Conservation (phyloP, 2,888 invertebrate species). For the Clunio marinus region DNA sequence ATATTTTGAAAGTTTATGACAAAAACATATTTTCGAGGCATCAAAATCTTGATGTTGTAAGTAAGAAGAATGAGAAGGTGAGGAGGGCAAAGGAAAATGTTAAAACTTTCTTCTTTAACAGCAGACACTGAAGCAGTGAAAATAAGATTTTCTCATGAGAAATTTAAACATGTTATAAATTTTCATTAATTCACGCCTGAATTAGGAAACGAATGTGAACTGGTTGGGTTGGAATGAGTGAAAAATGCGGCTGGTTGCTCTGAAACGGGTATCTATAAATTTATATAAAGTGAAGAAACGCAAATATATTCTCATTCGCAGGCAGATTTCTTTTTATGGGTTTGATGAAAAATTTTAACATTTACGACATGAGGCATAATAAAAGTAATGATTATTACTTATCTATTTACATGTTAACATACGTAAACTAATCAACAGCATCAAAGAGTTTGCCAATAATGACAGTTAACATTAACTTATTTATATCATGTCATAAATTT, state of each 20-base stretch:
- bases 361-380: too few species aligned
- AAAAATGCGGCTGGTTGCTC: not conserved
- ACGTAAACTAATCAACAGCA: too few species aligned
- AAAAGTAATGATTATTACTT: not conserved
- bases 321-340: too few species aligned
- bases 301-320: not conserved
- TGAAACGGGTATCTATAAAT: conserved; percentile 2
- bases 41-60: conserved; percentile 15
- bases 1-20: conserved; percentile 11
- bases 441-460: too few species aligned
- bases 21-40: conserved; percentile 8
- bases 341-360: not conserved
- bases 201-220: not conserved
- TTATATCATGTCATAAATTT: too few species aligned
- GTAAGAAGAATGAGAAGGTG: not conserved
- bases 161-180: not conserved
- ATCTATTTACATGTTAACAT: too few species aligned
- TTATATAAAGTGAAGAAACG: not conserved
- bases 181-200: conserved; percentile 1
- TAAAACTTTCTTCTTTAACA: not conserved
- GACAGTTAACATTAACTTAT: too few species aligned
- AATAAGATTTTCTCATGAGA: not conserved
- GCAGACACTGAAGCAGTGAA: not conserved
- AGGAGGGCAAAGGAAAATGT: not conserved
- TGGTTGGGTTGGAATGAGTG: not conserved